Evolutionary conservation across 2,888 invertebrate genomes (phyloP).

Genomic region (Hipparchia semele): DNA sequence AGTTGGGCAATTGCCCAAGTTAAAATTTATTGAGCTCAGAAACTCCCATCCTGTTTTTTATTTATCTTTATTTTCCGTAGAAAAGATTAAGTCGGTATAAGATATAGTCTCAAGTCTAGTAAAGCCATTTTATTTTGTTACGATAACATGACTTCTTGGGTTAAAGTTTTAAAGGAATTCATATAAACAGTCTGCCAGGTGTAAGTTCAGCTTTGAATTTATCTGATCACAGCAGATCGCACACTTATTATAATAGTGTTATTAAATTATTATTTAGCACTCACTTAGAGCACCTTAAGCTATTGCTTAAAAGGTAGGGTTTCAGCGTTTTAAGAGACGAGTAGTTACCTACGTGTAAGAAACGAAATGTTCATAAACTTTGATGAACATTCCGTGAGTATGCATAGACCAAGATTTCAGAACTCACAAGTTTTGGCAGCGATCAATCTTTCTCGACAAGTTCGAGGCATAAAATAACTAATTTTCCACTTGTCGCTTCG

Average conservation of each 20-base stretch:
- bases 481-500: constrained; percentile 17
- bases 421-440: constrained; percentile 18
- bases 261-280: too few species aligned
- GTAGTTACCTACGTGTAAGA: too few species aligned
- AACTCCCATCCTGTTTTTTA: constrained; percentile 18
- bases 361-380: too few species aligned
- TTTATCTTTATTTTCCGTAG: constrained; percentile 2
- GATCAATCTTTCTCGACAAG: constrained; percentile 14
- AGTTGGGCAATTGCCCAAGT: constrained; percentile 57
- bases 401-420: constrained; percentile 16
- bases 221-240: too few species aligned
- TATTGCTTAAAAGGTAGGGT: too few species aligned
- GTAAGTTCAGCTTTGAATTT: too few species aligned
- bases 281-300: too few species aligned
- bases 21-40: constrained; percentile 59
- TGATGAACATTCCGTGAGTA: constrained; percentile 15
- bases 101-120: background rate
- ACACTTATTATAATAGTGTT: too few species aligned
- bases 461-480: constrained; percentile 5
- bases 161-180: background rate
- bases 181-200: too few species aligned
- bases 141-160: background rate
- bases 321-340: too few species aligned
- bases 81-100: background rate
- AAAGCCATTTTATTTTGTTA: background rate